Conservation (phyloP, 2,797 vertebrate genomes). For the Hemibagrus guttatus region DNA sequence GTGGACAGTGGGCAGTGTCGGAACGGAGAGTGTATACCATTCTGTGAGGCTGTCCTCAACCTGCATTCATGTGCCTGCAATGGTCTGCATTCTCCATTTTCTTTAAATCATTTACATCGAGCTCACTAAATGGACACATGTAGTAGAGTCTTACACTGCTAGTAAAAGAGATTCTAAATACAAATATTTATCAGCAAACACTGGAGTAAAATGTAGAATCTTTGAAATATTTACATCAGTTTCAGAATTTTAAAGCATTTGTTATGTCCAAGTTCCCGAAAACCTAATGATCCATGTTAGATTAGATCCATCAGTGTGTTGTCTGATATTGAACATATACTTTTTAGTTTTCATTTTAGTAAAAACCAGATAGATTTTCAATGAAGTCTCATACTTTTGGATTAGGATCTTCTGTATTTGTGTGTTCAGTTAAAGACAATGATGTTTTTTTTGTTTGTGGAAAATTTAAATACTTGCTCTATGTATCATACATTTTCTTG, state of each 20-base stretch:
- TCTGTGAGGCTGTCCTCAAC: conserved; percentile 82
- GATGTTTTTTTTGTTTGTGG: background rate
- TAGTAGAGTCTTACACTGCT: background rate
- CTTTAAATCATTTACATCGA: background rate
- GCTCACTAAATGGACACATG: background rate
- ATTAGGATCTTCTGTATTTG: background rate
- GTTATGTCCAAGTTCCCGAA: background rate
- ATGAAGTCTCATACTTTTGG: background rate
- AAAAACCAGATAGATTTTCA: background rate
- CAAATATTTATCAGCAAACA: background rate
- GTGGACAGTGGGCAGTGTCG: conserved; percentile 90
- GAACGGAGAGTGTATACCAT: conserved; percentile 87
- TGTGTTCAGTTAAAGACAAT: background rate
- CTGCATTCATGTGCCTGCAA: conserved; percentile 90
- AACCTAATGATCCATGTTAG: background rate
- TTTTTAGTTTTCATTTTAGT: background rate
- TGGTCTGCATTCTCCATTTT: conserved; percentile 69
- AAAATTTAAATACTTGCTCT: background rate
- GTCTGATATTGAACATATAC: background rate
- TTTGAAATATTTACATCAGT: background rate
- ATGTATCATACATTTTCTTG: background rate
- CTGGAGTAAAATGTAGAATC: too few relatives aligned
- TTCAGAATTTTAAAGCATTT: background rate
- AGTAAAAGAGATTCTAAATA: background rate
- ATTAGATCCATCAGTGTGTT: background rate